Percentiles rank a stretch among this genome's conserved stretches.
phyloP scores from a whole-genome alignment of 2,888 invertebrate genomes.

The Schrankia costaestrigalis region DNA sequence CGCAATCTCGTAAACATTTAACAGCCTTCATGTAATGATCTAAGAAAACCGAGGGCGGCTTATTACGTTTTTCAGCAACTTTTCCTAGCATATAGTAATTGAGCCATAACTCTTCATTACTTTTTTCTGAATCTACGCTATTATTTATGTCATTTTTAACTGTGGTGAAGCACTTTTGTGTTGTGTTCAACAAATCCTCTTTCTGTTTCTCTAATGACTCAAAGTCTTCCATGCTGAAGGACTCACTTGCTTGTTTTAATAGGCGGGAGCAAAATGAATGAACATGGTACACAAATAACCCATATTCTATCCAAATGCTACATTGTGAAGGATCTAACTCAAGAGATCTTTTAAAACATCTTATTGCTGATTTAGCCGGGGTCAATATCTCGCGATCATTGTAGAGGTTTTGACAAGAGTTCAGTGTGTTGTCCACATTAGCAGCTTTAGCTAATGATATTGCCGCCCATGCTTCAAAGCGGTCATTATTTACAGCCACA shows the following conservation, averaged over 20 bases:
- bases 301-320: conserved; percentile 94
- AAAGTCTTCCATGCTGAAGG: conserved; percentile 87
- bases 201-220: conserved; percentile 88
- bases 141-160: conserved; percentile 83
- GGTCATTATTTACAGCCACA: conserved; percentile 87
- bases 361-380: conserved; percentile 86
- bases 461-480: conserved; percentile 96
- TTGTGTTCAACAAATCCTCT: conserved; percentile 88
- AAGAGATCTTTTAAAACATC: conserved; percentile 90
- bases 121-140: conserved; percentile 74
- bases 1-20: conserved; percentile 87
- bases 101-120: conserved; percentile 93
- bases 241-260: conserved; percentile 89
- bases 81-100: conserved; percentile 98
- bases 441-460: conserved; percentile 90
- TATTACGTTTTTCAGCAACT: conserved; percentile 92
- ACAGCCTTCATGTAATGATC: conserved; percentile 91
- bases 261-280: conserved; percentile 94
- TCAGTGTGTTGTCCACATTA: conserved; percentile 89
- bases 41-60: conserved; percentile 86
- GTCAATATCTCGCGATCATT: conserved; percentile 83
- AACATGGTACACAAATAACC: conserved; percentile 92
- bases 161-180: conserved; percentile 88
- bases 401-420: conserved; percentile 83
- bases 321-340: conserved; percentile 87